phyloP scores from a whole-genome alignment of 2,888 invertebrate genomes.

The Ischnus inquisitorius region DNA sequence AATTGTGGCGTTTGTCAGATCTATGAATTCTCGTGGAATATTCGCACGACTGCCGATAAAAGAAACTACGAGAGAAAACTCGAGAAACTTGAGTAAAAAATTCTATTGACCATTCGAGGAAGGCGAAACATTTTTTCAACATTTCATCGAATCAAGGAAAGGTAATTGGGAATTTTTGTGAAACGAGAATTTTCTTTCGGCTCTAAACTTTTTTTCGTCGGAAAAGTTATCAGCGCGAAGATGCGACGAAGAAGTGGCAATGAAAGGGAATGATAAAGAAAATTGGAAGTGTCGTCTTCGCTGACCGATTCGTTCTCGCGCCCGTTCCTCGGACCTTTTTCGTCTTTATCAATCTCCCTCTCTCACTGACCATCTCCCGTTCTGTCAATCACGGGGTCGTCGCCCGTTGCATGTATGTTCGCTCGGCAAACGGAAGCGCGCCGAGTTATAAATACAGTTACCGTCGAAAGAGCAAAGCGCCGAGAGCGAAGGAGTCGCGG shows the following conservation, averaged over 20 bases:
- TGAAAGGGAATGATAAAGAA: slow-evolving; percentile 29
- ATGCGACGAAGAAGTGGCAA: not conserved
- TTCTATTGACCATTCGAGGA: too few relatives aligned
- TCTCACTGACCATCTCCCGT: not conserved
- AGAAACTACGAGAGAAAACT: not conserved
- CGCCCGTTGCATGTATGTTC: slow-evolving; percentile 18
- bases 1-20: not conserved
- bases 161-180: too few relatives aligned
- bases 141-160: too few relatives aligned
- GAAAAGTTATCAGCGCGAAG: not conserved
- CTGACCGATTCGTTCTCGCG: slow-evolving; percentile 33
- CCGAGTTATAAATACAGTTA: slow-evolving; percentile 55
- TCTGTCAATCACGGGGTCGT: slow-evolving; percentile 8
- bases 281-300: slow-evolving; percentile 18
- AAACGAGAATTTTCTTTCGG: not conserved
- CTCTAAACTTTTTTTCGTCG: not conserved
- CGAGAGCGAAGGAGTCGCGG: slow-evolving; percentile 25
- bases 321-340: not conserved
- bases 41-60: not conserved
- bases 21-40: not conserved
- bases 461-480: slow-evolving; percentile 39
- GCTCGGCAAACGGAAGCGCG: not conserved
- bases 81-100: too few relatives aligned
- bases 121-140: too few relatives aligned
- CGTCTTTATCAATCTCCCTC: slow-evolving; percentile 3